Evolutionary conservation across 2,113 vertebrate species (phyloP), one percentile per base, ranked within the genome.

Genomic region (Anthoscopus minutus): DNA sequence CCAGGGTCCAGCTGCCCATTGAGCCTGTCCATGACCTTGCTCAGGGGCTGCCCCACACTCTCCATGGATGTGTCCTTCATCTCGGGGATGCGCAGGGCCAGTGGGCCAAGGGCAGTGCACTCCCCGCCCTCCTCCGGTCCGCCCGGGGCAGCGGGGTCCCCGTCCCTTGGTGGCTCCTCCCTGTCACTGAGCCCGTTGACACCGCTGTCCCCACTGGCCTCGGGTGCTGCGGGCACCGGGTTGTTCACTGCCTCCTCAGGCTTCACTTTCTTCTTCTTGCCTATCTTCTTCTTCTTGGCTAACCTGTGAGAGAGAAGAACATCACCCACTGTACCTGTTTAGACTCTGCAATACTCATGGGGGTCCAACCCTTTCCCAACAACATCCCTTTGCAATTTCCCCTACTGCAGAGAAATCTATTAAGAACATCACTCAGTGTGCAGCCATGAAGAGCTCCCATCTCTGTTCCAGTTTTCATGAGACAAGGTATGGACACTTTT

Each of bases 51-150:
- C 51, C 99, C 99, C 85, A 99, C 58, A 2, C 95, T 97, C 86
- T 99, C 98, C 99, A 99, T 99, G 83, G 99, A 99, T 3, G 98
- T 99, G 98, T 99, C 99, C 17, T 98, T 98, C 99, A 99, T 99
- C 91, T 98, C 97, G 0, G 99, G 99, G 76, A 99, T 98, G 28
- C 97, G 97, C 15, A 99, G 94, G 16, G 95, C 94, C 94, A 97
- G 48, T 27, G 97, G 97, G 76, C 95, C 6, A 0, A 97, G 96
- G 78, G 93, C 88, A 0, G 94, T 24, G 19, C 22, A 81, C 72
- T 94, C 90, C 0, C 62, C 13, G 22, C 87, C 78, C 50, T 89
- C 96, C 0, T 89, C 56, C 0, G 58, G 56, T 69, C 67, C 11
- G 2, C 70, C 6, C 3, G 91, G 77, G 21, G 92, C 81, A 1